Evolutionary conservation across 2,113 vertebrate species (phyloP), one percentile per base, ranked within the genome.

Genomic region (Redunca redunca): DNA sequence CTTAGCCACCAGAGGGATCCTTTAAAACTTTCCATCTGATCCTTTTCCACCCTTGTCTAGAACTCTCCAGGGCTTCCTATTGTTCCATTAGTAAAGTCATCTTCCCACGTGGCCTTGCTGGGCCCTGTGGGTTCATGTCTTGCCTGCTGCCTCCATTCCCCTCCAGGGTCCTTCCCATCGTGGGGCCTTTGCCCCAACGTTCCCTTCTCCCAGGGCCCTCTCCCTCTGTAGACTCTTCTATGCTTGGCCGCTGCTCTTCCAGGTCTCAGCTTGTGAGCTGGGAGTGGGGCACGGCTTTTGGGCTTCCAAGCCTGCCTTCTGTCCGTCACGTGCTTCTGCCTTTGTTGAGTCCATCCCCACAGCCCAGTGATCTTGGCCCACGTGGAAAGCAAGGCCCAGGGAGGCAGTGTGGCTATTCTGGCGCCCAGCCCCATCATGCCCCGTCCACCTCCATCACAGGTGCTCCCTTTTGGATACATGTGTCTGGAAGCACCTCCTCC

Each of bases 401-500:
- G 40, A 53, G 14, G 36, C 6, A 1, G 19, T 82, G 67, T 83
- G 3, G 4, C 46, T 52, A 40, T 88, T 40, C 40, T 52, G 8
- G 21, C 0, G 2, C 11, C 12, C 30, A 15, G 64, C 67, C 25
- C 78, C 5, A 1, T 46, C 11, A 1, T 0, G 0, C 5, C 16
- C 14, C 1, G 0, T 46, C 40, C 26, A 2, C 23, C 9, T n/a
- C 40, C 9, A 14, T 53, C 8, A 1, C 2, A 2, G 2, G 4
- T 28, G 28, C 58, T 81, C 40, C 52, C 46, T 30, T 94, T 90
- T 7, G n/a, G 67, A 50, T 2, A 0, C 12, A 4, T 83, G n/a
- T 74, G 33, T 86, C 33, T 80, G 26, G 17, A 23, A 84, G 89
- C 12, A 2, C 52, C 64, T 90, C 19, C 2, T 11, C 7, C 50